Evolutionary conservation across 2,888 invertebrate species (phyloP).

Genomic region (Mesorhabditis spiculigera): DNA sequence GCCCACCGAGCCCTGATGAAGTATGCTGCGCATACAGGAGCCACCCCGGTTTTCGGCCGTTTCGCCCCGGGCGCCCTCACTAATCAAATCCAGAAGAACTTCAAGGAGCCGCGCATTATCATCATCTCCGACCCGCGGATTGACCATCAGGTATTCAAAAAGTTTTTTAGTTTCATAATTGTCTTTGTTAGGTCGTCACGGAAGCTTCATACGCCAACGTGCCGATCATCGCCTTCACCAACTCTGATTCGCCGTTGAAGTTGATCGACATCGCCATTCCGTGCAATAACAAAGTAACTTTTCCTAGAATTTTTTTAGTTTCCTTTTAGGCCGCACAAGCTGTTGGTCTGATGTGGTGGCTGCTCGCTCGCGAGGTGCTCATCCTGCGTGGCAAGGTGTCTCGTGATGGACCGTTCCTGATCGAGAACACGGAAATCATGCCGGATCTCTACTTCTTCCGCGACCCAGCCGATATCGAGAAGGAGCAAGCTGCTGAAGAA

Average conservation of each 20-base stretch:
- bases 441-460: constrained; percentile 99
- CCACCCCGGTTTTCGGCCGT: constrained; percentile 95
- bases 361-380: constrained; percentile 87
- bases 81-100: constrained; percentile 92
- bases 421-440: constrained; percentile 69
- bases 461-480: constrained; percentile 70
- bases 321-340: constrained; percentile 77
- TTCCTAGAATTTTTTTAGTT: neutral
- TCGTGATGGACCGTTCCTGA: constrained; percentile 78
- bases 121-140: constrained; percentile 85
- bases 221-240: constrained; percentile 96
- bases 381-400: constrained; percentile 83
- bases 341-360: constrained; percentile 99
- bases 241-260: constrained; percentile 91
- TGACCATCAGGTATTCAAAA: constrained; percentile 59
- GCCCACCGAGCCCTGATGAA: constrained; percentile 96
- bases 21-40: constrained; percentile 94
- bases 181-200: constrained; percentile 74
- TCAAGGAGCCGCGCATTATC: constrained; percentile 93
- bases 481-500: constrained; percentile 50
- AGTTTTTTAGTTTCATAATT: neutral
- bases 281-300: constrained; percentile 86
- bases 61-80: constrained; percentile 97
- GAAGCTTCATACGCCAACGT: constrained; percentile 99
- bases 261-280: constrained; percentile 98